Conservation (phyloP, 1,140 invertebrate species). For the Bombus waltoni region DNA sequence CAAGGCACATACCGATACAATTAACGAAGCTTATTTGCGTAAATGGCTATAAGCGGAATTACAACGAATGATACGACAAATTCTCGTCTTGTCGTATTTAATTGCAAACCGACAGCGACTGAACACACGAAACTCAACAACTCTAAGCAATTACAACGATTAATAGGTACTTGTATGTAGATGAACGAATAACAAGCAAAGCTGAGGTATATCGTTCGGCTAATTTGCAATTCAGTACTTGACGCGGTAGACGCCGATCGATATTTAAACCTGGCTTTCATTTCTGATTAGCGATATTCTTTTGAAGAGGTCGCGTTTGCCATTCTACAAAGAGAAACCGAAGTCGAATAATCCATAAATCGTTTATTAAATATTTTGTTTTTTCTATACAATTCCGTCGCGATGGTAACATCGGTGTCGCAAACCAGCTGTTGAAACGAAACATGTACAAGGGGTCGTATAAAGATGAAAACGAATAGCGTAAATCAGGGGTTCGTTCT, state of each 20-base stretch:
- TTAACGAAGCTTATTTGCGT: background rate
- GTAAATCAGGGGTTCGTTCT: conserved; percentile 7
- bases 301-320: background rate
- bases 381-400: conserved; percentile 57
- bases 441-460: conserved; percentile 26
- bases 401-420: conserved; percentile 47
- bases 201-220: background rate
- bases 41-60: background rate
- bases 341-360: conserved; percentile 44
- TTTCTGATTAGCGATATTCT: background rate
- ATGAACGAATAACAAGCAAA: background rate
- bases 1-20: background rate
- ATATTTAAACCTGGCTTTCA: conserved; percentile 49
- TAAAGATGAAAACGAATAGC: conserved; percentile 6
- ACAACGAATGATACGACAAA: background rate
- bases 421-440: conserved; percentile 42
- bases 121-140: background rate
- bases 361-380: conserved; percentile 51
- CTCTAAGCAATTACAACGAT: background rate
- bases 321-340: background rate
- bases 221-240: conserved; percentile 61
- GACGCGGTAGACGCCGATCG: conserved; percentile 48
- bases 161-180: background rate
- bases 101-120: background rate
- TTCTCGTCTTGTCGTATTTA: background rate